Evolutionary conservation across 2,888 invertebrate species (phyloP).

Genomic region (Pemphredon lugubris): DNA sequence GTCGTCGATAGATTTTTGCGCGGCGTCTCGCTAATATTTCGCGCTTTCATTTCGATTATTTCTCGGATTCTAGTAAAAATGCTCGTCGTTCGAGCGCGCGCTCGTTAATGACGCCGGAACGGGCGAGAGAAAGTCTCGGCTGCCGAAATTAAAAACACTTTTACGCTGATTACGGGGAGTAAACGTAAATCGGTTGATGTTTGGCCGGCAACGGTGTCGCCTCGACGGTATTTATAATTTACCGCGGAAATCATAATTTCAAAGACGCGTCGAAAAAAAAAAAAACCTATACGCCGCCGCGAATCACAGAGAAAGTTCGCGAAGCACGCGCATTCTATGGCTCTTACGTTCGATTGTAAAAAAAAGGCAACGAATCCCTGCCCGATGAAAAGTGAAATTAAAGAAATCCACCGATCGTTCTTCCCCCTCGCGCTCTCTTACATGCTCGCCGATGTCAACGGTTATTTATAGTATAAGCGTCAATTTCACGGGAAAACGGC

Average conservation of each 20-base stretch:
- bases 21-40: neutral
- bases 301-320: conserved; percentile 56
- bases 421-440: neutral
- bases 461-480: neutral
- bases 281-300: conserved; percentile 31
- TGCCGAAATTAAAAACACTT: conserved; percentile 50
- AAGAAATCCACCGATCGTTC: conserved; percentile 24
- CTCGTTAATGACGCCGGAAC: conserved; percentile 35
- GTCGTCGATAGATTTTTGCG: conserved; percentile 5
- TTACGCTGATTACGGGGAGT: conserved; percentile 44
- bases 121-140: conserved; percentile 44
- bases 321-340: neutral
- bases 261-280: conserved; percentile 47
- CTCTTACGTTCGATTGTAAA: conserved; percentile 5
- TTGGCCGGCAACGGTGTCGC: conserved; percentile 24
- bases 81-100: conserved; percentile 22
- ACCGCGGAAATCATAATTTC: conserved; percentile 61
- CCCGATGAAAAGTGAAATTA: conserved; percentile 49
- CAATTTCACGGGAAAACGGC: neutral
- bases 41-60: conserved; percentile 1
- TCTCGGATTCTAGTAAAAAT: conserved; percentile 19
- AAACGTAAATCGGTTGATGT: conserved; percentile 27
- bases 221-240: conserved; percentile 48
- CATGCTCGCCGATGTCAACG: neutral
- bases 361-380: conserved; percentile 25